phyloP scores from a whole-genome alignment of 2,113 vertebrate genomes.

The Nettapus auritus region DNA sequence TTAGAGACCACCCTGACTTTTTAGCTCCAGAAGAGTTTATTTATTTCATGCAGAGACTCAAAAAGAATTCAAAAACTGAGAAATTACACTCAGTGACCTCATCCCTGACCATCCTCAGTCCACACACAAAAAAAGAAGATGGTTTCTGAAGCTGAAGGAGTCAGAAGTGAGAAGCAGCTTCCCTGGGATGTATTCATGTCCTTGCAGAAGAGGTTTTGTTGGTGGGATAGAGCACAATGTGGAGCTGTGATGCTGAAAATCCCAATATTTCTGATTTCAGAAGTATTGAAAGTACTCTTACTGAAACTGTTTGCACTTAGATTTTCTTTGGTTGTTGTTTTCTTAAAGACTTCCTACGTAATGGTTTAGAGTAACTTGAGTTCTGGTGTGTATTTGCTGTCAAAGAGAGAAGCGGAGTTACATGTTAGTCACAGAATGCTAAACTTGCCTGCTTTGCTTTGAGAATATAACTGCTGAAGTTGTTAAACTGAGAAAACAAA shows the following conservation, averaged over 20 bases:
- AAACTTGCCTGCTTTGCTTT: background rate
- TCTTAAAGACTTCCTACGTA: background rate
- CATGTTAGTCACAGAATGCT: background rate
- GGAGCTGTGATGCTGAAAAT: background rate
- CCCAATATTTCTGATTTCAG: background rate
- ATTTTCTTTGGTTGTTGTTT: no score
- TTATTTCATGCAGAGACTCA: background rate
- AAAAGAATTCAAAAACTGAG: no score
- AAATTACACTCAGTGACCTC: background rate
- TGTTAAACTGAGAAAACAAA: background rate
- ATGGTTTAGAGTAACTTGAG: background rate
- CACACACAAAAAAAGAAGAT: background rate
- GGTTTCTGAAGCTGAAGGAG: background rate
- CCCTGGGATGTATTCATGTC: accelerated
- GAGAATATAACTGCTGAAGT: background rate
- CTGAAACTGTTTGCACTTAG: no score
- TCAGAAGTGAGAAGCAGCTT: background rate
- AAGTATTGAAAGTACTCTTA: background rate
- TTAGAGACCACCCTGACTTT: background rate
- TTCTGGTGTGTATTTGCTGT: background rate
- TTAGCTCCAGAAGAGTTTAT: accelerated
- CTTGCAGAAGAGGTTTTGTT: background rate
- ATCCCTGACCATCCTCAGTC: background rate
- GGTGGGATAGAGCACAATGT: background rate
- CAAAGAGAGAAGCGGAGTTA: background rate